These are phyloP conservation scores for Petroica traversi DNA, from an alignment of 2,113 vertebrate genomes.

Conservation along the genomic window DNA sequence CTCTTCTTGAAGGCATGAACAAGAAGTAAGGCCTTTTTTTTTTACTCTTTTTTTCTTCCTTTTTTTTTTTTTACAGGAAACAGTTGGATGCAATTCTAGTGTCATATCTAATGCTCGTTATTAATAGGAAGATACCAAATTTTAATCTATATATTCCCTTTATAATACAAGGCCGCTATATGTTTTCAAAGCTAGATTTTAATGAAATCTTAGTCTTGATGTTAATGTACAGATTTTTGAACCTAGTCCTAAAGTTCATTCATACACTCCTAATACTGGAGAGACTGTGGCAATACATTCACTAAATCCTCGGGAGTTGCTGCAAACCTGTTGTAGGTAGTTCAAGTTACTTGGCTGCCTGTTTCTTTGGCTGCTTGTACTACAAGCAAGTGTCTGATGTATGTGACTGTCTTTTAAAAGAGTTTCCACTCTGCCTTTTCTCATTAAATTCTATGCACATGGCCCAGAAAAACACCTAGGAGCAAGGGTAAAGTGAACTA, in stretches of 20 bases:
- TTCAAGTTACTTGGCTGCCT: not conserved
- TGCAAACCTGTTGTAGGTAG: not conserved
- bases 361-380: not conserved
- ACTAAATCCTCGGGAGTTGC: not conserved
- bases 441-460: accelerated
- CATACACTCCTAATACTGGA: not conserved
- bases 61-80: not conserved
- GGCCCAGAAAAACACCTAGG: not conserved
- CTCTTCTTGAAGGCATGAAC: conserved; percentile 89
- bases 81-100: not conserved
- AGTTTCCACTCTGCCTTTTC: not conserved
- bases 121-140: not conserved
- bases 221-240: not conserved
- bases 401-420: not conserved
- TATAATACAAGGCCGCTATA: not conserved
- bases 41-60: not conserved
- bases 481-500: not conserved
- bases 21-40: conserved; percentile 79
- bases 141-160: not conserved
- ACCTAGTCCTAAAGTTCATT: not conserved
- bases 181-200: not conserved
- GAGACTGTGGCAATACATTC: not conserved
- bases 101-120: not conserved
- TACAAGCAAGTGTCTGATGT: not conserved
- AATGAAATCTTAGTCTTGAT: not conserved